Evolutionary conservation across 2,113 vertebrate genomes (phyloP).

Genomic region (Apeltes quadracus): DNA sequence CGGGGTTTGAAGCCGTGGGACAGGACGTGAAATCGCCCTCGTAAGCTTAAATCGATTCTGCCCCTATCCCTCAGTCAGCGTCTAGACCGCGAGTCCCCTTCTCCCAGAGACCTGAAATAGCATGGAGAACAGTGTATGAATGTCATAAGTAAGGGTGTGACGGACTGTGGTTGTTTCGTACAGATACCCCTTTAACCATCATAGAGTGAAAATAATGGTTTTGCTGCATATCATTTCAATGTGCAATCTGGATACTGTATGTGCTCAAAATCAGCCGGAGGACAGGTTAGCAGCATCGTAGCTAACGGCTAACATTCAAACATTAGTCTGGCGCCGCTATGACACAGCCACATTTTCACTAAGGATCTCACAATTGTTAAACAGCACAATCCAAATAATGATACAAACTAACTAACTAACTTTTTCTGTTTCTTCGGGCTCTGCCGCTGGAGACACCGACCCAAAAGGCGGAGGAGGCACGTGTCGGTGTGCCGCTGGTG

Average conservation of each 20-base stretch:
- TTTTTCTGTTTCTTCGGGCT: background rate
- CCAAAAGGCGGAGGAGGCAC: slow-evolving; percentile 45
- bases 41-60: slow-evolving; percentile 56
- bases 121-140: background rate
- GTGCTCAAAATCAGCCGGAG: background rate
- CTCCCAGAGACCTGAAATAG: slow-evolving; percentile 15
- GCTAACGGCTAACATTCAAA: background rate
- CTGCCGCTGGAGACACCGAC: slow-evolving; percentile 8
- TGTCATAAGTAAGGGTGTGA: background rate
- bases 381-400: no score
- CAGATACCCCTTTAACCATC: background rate
- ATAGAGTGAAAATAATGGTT: background rate
- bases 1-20: slow-evolving; percentile 39
- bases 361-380: no score
- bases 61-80: slow-evolving; percentile 41
- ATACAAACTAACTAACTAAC: no score
- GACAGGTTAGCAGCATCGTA: background rate
- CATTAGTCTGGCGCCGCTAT: no score
- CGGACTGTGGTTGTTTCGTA: background rate
- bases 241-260: background rate
- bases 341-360: no score
- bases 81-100: slow-evolving; percentile 49
- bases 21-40: slow-evolving; percentile 61
- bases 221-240: background rate
- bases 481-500: slow-evolving; percentile 19